Percentiles rank a stretch among this genome's conserved stretches.
These are phyloP conservation scores for Oreohelix idahoensis DNA, from an alignment of 1,140 invertebrate genomes.

Conservation along the genomic window DNA sequence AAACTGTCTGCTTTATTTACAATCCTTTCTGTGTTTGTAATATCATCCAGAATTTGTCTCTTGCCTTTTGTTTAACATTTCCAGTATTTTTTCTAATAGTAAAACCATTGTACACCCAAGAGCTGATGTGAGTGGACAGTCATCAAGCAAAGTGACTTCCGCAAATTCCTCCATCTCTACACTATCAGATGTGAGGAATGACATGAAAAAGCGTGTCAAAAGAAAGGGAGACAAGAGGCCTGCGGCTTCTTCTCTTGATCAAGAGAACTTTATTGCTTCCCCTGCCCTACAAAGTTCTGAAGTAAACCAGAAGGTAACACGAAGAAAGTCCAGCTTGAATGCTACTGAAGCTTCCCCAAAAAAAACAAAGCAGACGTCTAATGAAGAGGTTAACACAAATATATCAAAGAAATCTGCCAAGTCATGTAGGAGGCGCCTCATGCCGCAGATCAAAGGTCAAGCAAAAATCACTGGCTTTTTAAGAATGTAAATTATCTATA, in stretches of 20 bases:
- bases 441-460: conserved; percentile 23
- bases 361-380: background rate
- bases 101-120: background rate
- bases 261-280: conserved; percentile 8
- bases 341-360: background rate
- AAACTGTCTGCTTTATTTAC: too few species aligned
- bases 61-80: too few species aligned
- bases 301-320: background rate
- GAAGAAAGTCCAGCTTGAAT: background rate
- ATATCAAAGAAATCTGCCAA: background rate
- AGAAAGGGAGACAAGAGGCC: background rate
- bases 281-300: background rate
- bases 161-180: background rate
- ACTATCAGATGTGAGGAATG: background rate
- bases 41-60: too few species aligned
- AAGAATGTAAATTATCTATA: conserved; percentile 24
- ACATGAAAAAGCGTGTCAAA: background rate
- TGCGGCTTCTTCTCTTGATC: background rate
- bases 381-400: background rate
- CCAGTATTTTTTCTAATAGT: background rate
- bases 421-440: conserved; percentile 22
- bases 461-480: conserved; percentile 31
- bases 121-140: background rate
- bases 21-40: too few species aligned
- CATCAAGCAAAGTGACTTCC: background rate